These are phyloP conservation scores for Prorops nasuta DNA, from an alignment of 1,140 invertebrate species.

Conservation along the genomic window DNA sequence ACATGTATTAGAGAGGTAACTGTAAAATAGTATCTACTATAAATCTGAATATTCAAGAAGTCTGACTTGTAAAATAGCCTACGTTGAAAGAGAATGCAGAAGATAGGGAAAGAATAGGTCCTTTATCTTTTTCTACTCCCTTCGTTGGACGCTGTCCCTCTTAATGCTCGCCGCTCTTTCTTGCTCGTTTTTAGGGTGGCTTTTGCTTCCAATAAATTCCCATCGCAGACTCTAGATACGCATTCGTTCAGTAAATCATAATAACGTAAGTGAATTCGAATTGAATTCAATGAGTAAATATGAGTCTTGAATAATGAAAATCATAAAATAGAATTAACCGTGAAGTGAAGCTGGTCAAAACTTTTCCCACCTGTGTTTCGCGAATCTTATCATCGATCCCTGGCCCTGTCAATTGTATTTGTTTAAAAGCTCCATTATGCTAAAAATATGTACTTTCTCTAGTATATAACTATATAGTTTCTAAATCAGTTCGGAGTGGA, in stretches of 20 bases:
- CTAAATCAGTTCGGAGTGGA: too few species aligned
- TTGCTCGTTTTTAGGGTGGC: constrained; percentile 33
- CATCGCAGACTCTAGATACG: constrained; percentile 42
- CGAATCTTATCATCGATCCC: constrained; percentile 16
- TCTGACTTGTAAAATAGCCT: too few species aligned
- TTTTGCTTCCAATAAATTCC: constrained; percentile 49
- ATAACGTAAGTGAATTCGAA: constrained; percentile 51
- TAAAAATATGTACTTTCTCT: too few species aligned
- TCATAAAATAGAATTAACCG: too few species aligned
- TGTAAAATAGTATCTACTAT: background rate
- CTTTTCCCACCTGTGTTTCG: background rate
- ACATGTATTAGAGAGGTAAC: background rate
- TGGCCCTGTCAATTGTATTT: too few species aligned
- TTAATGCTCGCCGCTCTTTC: background rate
- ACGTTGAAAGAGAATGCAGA: constrained; percentile 23
- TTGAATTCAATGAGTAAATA: constrained; percentile 58
- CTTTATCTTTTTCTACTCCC: constrained; percentile 24
- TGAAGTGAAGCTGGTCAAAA: too few species aligned
- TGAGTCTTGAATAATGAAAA: constrained; percentile 46
- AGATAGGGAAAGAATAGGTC: constrained; percentile 26
- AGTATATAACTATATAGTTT: too few species aligned
- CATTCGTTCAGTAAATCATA: constrained; percentile 48
- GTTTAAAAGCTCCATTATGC: too few species aligned
- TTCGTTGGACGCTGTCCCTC: constrained; percentile 19
- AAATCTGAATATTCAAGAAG: too few species aligned